A percentile compares a stretch with the other conserved stretches of the same genome.
Conservation (phyloP, 2,888 invertebrate genomes). For the Kuschelorhynchus macadamiae region DNA sequence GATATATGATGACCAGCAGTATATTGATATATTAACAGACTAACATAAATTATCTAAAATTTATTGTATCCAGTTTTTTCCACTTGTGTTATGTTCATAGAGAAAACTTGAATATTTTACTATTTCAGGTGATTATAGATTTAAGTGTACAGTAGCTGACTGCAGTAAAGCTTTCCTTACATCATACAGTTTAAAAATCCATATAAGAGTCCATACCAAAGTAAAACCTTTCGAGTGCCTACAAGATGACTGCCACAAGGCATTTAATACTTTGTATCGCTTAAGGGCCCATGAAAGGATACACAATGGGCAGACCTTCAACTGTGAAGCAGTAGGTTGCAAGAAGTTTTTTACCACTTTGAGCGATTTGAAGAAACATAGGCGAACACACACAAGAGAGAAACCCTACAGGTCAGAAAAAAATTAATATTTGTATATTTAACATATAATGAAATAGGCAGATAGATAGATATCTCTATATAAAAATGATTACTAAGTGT, state of each 20-base stretch:
- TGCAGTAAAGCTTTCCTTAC: constrained; percentile 96
- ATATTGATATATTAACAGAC: too few relatives aligned
- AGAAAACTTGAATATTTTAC: too few relatives aligned
- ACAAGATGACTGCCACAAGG: constrained; percentile 87
- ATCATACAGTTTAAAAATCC: constrained; percentile 95
- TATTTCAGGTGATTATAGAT: constrained; percentile 93
- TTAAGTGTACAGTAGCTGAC: constrained; percentile 88
- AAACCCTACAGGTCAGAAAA: constrained; percentile 84
- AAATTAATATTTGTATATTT: too few relatives aligned
- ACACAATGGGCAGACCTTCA: constrained; percentile 95
- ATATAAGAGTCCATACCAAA: constrained; percentile 94
- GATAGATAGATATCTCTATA: too few relatives aligned
- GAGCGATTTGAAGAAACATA: constrained; percentile 95
- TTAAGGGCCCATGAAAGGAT: constrained; percentile 91
- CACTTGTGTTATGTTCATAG: too few relatives aligned
- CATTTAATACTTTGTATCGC: constrained; percentile 95
- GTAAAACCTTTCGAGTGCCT: constrained; percentile 92
- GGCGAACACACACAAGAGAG: constrained; percentile 92
- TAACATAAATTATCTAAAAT: too few relatives aligned
- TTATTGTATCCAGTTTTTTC: too few relatives aligned
- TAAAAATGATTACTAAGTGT: too few relatives aligned
- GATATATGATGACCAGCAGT: too few relatives aligned
- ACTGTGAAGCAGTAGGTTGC: constrained; percentile 87
- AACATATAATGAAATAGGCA: too few relatives aligned
- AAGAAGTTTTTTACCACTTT: constrained; percentile 93